Conservation (phyloP, 92 coral and sea anemone genomes). For the Paragorgia papillata region DNA sequence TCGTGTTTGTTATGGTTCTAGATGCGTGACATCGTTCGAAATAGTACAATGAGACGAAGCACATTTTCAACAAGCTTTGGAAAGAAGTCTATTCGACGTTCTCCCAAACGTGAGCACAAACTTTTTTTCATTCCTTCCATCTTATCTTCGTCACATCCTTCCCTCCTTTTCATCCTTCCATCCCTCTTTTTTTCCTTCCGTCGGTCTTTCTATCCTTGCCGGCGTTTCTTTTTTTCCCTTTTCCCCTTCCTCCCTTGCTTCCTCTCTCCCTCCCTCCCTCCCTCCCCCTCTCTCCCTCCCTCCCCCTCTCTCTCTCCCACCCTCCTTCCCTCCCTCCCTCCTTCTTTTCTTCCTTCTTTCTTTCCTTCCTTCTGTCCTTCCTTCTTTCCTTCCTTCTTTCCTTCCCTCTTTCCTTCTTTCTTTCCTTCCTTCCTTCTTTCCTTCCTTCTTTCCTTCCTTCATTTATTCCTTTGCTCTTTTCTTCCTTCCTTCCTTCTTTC, state of each 20-base stretch:
- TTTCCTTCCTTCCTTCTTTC: not conserved
- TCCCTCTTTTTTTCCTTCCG: not conserved
- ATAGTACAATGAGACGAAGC: conserved; percentile 31
- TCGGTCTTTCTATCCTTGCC: not conserved
- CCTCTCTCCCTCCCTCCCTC: not conserved
- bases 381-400: not conserved
- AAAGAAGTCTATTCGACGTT: not conserved
- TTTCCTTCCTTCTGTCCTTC: not conserved
- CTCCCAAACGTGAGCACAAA: conserved; percentile 1
- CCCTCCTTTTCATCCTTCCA: not conserved
- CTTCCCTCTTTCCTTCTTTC: not conserved
- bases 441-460: too few species aligned
- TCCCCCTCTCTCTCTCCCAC: not conserved
- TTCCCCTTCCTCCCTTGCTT: not conserved
- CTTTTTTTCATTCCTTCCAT: not conserved
- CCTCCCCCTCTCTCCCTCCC: too few species aligned
- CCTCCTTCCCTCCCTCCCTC: not conserved
- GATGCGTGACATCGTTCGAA: conserved; percentile 45
- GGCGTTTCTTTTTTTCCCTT: not conserved
- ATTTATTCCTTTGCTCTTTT: too few species aligned
- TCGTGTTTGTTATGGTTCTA: too few species aligned
- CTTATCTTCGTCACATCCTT: too few species aligned
- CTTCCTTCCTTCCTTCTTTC: too few species aligned
- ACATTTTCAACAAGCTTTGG: conserved; percentile 6
- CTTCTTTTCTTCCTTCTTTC: not conserved